A percentile compares a stretch with the other conserved stretches of the same genome.
phyloP scores from a whole-genome alignment of 2,113 vertebrate genomes.

The Ptilonorhynchus violaceus region DNA sequence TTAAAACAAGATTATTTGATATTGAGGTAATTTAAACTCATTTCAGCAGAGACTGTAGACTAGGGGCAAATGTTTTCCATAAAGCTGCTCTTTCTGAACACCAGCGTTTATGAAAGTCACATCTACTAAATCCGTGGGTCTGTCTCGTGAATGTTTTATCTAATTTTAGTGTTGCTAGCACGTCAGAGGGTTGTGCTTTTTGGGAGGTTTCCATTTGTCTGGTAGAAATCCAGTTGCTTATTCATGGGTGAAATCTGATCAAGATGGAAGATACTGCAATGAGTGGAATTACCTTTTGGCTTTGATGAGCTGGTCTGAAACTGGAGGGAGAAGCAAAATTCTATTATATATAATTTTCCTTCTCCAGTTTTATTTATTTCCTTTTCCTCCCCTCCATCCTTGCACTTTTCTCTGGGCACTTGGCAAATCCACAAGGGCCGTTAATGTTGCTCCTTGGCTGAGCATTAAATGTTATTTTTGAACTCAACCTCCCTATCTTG shows the following conservation, averaged over 20 bases:
- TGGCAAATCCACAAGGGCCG: not conserved
- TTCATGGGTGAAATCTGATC: not conserved
- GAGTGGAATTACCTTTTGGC: constrained; percentile 43
- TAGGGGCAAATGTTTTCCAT: constrained; percentile 41
- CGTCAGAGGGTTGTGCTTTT: not conserved
- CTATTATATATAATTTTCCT: not conserved
- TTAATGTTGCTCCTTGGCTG: constrained; percentile 21
- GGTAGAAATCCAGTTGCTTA: not conserved
- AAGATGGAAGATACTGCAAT: constrained; percentile 24
- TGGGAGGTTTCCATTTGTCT: constrained; percentile 20
- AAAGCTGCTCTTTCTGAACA: constrained; percentile 15
- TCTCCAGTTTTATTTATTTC: not conserved
- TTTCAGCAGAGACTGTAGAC: not conserved
- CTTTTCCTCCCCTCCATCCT: not conserved
- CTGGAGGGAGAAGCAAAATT: not conserved
- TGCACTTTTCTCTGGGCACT: constrained; percentile 1
- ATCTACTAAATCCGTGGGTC: constrained; percentile 25
- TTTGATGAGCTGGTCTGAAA: not conserved
- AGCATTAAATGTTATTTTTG: not conserved
- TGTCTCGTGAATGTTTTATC: constrained; percentile 46
- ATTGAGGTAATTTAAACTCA: not conserved
- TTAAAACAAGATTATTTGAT: not conserved
- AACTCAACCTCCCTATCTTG: not conserved
- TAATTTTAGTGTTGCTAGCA: constrained; percentile 35
- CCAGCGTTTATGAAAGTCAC: not conserved